These are phyloP conservation scores for Drosophila atripex DNA, from an alignment of 2,888 invertebrate species.

Conservation along the genomic window DNA sequence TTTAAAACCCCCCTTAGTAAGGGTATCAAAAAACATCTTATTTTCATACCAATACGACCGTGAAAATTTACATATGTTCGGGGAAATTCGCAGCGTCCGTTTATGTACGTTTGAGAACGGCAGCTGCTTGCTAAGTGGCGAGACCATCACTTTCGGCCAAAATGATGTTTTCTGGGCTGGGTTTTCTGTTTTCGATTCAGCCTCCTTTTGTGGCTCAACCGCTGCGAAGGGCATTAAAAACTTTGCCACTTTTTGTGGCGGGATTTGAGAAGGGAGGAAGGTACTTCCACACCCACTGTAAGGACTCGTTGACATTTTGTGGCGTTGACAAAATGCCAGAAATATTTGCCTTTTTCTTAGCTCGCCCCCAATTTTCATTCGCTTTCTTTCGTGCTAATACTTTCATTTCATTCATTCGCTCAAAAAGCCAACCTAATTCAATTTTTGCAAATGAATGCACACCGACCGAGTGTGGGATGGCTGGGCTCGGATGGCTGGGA, in stretches of 20 bases:
- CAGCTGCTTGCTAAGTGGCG: conserved; percentile 67
- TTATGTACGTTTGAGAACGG: conserved; percentile 33
- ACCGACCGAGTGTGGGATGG: conserved; percentile 19
- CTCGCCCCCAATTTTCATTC: not conserved
- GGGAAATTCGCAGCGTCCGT: conserved; percentile 57
- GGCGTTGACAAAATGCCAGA: conserved; percentile 57
- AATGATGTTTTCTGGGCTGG: conserved; percentile 20
- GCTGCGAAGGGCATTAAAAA: conserved; percentile 64
- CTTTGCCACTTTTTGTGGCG: conserved; percentile 45
- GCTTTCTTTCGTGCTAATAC: conserved; percentile 43
- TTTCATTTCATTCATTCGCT: conserved; percentile 48
- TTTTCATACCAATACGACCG: conserved; percentile 32
- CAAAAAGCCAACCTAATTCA: conserved; percentile 65
- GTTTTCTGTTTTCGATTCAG: not conserved
- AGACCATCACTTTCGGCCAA: conserved; percentile 21
- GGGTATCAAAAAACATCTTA: conserved; percentile 22
- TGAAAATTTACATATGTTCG: conserved; percentile 77
- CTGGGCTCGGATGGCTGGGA: no score
- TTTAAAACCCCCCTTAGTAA: not conserved
- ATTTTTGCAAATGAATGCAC: conserved; percentile 68
- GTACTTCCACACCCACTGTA: conserved; percentile 36
- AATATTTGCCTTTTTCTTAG: conserved; percentile 26
- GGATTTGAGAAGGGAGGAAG: conserved; percentile 1
- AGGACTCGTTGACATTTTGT: conserved; percentile 48
- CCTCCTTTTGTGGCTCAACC: conserved; percentile 34